Percentiles rank a stretch among this genome's conserved stretches.
Evolutionary conservation across 2,113 vertebrate genomes (phyloP).

Genomic region (Cyprinodon brontotheroides): DNA sequence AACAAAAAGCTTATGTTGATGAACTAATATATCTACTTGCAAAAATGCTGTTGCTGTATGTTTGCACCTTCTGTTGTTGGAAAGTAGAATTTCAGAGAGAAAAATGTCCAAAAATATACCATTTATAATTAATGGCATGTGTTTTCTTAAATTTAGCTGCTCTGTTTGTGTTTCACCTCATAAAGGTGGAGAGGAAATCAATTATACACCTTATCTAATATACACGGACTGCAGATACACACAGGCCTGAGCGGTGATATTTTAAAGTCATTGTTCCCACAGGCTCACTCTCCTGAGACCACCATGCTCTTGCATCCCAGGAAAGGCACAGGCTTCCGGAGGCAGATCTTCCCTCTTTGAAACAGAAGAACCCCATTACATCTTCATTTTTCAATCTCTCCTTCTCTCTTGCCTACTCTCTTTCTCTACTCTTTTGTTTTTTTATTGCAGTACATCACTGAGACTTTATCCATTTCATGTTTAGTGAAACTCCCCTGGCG

Average conservation of each 20-base stretch:
- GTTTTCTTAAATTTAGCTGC: slow-evolving; percentile 47
- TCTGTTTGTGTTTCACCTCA: slow-evolving; percentile 56
- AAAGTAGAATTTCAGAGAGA: slow-evolving; percentile 17
- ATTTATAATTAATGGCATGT: slow-evolving; percentile 47
- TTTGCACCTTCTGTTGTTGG: slow-evolving; percentile 12
- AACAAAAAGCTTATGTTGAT: neutral
- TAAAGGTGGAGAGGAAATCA: slow-evolving; percentile 48
- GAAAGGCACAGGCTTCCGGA: slow-evolving; percentile 56
- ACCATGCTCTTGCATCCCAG: slow-evolving; percentile 52
- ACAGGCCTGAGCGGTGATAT: slow-evolving; percentile 60
- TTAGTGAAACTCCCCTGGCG: slow-evolving; percentile 78
- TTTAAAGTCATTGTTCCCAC: slow-evolving; percentile 58
- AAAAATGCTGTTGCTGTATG: neutral
- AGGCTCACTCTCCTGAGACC: slow-evolving; percentile 66
- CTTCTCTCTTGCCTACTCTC: slow-evolving; percentile 22
- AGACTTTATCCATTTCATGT: slow-evolving; percentile 80
- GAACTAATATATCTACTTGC: slow-evolving; percentile 1
- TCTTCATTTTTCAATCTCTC: slow-evolving; percentile 64
- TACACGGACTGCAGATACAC: slow-evolving; percentile 65
- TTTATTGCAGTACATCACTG: slow-evolving; percentile 54
- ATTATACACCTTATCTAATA: slow-evolving; percentile 65
- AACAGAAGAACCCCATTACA: slow-evolving; percentile 68
- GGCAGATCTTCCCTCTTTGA: slow-evolving; percentile 51
- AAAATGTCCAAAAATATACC: slow-evolving; percentile 5
- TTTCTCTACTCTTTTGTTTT: slow-evolving; percentile 16